Conservation (phyloP, 2,888 invertebrate genomes). For the Agrilus cyanescens region DNA sequence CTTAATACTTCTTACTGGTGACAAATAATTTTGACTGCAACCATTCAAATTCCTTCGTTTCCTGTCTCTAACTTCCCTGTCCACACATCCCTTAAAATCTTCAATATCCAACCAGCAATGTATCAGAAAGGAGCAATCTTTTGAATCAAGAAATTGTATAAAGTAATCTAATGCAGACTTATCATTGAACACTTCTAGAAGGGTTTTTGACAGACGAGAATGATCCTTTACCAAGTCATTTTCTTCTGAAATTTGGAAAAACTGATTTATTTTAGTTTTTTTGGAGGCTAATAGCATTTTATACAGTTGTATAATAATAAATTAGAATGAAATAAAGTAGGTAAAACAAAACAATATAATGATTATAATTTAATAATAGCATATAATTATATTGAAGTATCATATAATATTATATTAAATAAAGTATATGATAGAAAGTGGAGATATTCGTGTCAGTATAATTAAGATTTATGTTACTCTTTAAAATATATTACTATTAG, state of each 20-base stretch:
- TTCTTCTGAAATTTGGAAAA: conserved; percentile 21
- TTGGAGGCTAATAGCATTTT: too few relatives aligned
- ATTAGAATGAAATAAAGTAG: too few relatives aligned
- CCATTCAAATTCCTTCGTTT: conserved; percentile 6
- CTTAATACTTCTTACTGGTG: conserved; percentile 20
- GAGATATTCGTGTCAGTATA: too few relatives aligned
- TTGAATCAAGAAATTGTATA: conserved; percentile 74
- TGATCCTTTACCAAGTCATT: conserved; percentile 21
- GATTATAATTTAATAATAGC: too few relatives aligned
- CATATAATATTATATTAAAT: too few relatives aligned
- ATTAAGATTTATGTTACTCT: too few relatives aligned
- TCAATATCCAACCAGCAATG: conserved; percentile 71
- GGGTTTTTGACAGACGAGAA: conserved; percentile 60
- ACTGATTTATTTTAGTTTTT: background rate
- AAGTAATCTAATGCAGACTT: conserved; percentile 73
- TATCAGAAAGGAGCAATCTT: conserved; percentile 51
- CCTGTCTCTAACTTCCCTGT: conserved; percentile 10
- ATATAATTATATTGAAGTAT: too few relatives aligned
- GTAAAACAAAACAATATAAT: too few relatives aligned
- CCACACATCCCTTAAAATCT: conserved; percentile 43
- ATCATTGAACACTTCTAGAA: conserved; percentile 65
- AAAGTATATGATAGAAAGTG: too few relatives aligned
- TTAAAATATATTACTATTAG: too few relatives aligned
- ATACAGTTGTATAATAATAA: too few relatives aligned
- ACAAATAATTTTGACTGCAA: conserved; percentile 13